Evolutionary conservation across 2,888 invertebrate species (phyloP).

Genomic region (Rhingia campestris): DNA sequence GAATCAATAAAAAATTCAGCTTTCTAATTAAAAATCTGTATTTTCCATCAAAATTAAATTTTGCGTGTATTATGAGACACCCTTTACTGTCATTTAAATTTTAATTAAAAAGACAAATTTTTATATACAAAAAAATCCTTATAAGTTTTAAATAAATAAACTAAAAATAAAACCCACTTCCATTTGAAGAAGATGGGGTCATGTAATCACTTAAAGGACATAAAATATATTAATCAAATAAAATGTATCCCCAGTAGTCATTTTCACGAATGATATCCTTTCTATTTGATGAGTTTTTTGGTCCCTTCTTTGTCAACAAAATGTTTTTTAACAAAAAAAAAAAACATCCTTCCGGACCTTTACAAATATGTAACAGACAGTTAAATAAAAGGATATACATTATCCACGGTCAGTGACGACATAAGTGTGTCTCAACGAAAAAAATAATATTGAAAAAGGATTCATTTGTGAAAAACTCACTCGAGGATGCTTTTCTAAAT

Average conservation of each 20-base stretch:
- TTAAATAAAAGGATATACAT: constrained; percentile 33
- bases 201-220: constrained; percentile 30
- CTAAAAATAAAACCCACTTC: not conserved
- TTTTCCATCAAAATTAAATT: too few relatives aligned
- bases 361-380: constrained; percentile 39
- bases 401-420: not conserved
- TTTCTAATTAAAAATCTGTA: too few relatives aligned
- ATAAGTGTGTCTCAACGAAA: constrained; percentile 28
- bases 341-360: constrained; percentile 45
- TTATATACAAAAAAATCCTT: not conserved
- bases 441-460: constrained; percentile 22
- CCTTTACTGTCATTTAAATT: not conserved
- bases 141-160: too few relatives aligned
- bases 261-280: constrained; percentile 61
- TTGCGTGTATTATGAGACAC: too few relatives aligned
- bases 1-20: too few relatives aligned
- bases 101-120: not conserved
- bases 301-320: constrained; percentile 33
- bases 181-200: not conserved
- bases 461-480: constrained; percentile 51
- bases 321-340: constrained; percentile 19
- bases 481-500: constrained; percentile 52
- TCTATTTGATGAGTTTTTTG: constrained; percentile 62
- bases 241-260: constrained; percentile 39
- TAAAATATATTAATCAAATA: constrained; percentile 9